Conservation (phyloP, 2,113 vertebrate species). For the Corythoichthys intestinalis region DNA sequence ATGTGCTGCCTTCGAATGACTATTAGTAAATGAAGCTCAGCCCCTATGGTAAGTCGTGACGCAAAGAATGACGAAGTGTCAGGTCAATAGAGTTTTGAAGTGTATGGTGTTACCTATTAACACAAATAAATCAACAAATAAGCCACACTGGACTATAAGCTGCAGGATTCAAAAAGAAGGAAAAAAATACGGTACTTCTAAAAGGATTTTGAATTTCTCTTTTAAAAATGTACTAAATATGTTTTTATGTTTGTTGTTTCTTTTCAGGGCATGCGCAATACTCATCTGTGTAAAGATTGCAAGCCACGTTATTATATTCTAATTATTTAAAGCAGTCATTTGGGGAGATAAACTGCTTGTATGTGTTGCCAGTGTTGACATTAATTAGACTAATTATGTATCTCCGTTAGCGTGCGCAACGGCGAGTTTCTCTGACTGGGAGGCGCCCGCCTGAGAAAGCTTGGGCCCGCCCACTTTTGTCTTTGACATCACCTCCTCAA, state of each 20-base stretch:
- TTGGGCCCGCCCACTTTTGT: slow-evolving; percentile 55
- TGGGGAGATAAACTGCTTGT: not conserved
- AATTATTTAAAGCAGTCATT: slow-evolving; percentile 16
- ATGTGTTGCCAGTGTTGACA: slow-evolving; percentile 16
- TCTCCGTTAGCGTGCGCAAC: slow-evolving; percentile 37
- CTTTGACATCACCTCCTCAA: slow-evolving; percentile 74
- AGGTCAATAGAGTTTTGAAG: too few species aligned
- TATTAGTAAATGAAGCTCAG: too few species aligned
- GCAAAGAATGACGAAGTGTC: too few species aligned
- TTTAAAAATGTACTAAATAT: too few species aligned
- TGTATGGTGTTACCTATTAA: too few species aligned
- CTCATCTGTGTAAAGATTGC: not conserved
- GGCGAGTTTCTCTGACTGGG: slow-evolving; percentile 47
- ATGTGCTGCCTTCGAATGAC: too few species aligned
- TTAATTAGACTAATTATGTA: slow-evolving; percentile 44
- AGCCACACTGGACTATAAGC: too few species aligned
- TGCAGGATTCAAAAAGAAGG: too few species aligned
- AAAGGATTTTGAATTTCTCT: too few species aligned
- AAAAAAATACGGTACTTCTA: too few species aligned
- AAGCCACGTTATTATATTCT: not conserved
- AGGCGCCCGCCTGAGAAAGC: slow-evolving; percentile 35
- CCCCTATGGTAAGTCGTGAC: too few species aligned
- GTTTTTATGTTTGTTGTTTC: not conserved
- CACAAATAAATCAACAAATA: too few species aligned
- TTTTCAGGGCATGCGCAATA: not conserved